A percentile compares a stretch with the other conserved stretches of the same genome.
These are phyloP conservation scores for Gambusia affinis DNA, from an alignment of 2,113 vertebrate species.

Conservation along the genomic window DNA sequence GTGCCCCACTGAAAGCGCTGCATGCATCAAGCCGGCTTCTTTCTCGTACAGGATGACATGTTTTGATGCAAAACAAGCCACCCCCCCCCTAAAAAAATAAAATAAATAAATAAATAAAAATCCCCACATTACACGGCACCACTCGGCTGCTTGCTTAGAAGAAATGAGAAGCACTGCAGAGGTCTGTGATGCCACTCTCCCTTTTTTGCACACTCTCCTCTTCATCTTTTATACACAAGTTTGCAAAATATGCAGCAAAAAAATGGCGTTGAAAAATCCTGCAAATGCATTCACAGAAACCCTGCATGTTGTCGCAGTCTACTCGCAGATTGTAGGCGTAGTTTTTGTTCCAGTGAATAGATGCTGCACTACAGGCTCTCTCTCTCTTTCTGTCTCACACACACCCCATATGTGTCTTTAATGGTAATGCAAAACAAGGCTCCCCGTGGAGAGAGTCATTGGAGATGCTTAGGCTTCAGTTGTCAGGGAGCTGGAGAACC, in stretches of 20 bases:
- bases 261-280: background rate
- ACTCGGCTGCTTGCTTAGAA: conserved; percentile 26
- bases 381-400: background rate
- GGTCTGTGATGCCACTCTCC: conserved; percentile 30
- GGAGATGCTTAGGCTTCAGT: conserved; percentile 61
- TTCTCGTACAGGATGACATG: conserved; percentile 25
- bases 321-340: background rate
- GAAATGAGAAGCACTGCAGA: conserved; percentile 9
- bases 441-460: conserved; percentile 61
- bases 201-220: conserved; percentile 3
- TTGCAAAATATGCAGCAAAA: conserved; percentile 18
- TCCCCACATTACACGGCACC: conserved; percentile 30
- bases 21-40: conserved; percentile 33
- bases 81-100: conserved; percentile 6
- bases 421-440: conserved; percentile 71
- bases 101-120: conserved; percentile 23
- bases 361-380: conserved; percentile 32
- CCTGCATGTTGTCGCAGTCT: background rate
- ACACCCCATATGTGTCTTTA: conserved; percentile 64
- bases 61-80: conserved; percentile 45
- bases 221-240: conserved; percentile 27
- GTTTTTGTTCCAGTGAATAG: conserved; percentile 35
- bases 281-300: conserved; percentile 6
- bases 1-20: conserved; percentile 1
- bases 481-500: conserved; percentile 64